Evolutionary conservation across 2,888 invertebrate genomes (phyloP).

Genomic region (Chrysodeixis includens): DNA sequence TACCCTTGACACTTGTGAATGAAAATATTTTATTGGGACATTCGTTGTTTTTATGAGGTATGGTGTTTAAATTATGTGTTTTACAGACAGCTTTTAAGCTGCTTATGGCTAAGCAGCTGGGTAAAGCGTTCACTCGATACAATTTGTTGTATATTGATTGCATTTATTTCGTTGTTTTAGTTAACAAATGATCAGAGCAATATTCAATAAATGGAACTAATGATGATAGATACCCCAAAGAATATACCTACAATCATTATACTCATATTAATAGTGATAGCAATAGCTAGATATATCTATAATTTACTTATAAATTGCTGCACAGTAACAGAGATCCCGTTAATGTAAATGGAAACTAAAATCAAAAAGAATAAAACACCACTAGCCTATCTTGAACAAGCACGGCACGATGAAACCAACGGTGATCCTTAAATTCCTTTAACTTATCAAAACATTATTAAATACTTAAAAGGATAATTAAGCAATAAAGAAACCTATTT

Average conservation of each 20-base stretch:
- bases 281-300: too few species aligned
- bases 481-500: slow-evolving; percentile 64
- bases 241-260: too few species aligned
- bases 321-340: too few species aligned
- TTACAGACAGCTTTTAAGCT: not conserved
- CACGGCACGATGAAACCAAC: slow-evolving; percentile 14
- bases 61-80: slow-evolving; percentile 53
- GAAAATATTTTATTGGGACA: slow-evolving; percentile 45
- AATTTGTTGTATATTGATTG: too few species aligned
- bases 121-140: not conserved
- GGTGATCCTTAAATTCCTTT: slow-evolving; percentile 31
- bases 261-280: too few species aligned
- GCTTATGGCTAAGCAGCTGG: not conserved
- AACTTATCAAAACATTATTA: slow-evolving; percentile 58
- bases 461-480: slow-evolving; percentile 59
- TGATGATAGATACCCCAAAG: too few species aligned
- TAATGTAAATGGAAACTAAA: too few species aligned
- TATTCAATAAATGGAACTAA: too few species aligned
- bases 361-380: not conserved
- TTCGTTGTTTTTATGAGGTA: slow-evolving; percentile 35
- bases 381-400: slow-evolving; percentile 1
- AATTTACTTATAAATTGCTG: too few species aligned
- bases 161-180: too few species aligned
- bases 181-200: too few species aligned
- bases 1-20: slow-evolving; percentile 47